phyloP scores from a whole-genome alignment of 2,113 vertebrate species.

The Typhlomys cinereus region DNA sequence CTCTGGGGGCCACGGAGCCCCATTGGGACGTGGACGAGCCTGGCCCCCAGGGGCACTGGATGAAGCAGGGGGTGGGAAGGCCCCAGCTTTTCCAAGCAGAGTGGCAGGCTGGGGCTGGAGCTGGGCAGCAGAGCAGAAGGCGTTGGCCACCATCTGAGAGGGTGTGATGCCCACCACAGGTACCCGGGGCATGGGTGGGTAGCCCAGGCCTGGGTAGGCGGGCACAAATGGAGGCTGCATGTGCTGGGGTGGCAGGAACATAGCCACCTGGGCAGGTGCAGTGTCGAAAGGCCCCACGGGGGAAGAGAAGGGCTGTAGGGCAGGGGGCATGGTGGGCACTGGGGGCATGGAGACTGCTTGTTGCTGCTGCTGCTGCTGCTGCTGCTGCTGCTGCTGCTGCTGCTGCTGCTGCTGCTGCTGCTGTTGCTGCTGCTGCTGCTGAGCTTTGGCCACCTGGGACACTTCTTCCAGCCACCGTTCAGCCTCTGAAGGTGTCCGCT shows the following conservation, averaged over 20 bases:
- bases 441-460: slow-evolving; percentile 89
- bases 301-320: slow-evolving; percentile 85
- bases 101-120: slow-evolving; percentile 82
- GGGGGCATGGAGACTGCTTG: slow-evolving; percentile 78
- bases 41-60: slow-evolving; percentile 73
- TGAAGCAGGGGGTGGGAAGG: slow-evolving; percentile 75
- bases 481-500: slow-evolving; percentile 92
- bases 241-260: slow-evolving; percentile 86
- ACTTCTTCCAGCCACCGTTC: slow-evolving; percentile 95
- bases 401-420: slow-evolving; percentile 77
- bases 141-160: slow-evolving; percentile 96
- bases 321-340: slow-evolving; percentile 53
- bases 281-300: slow-evolving; percentile 89
- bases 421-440: slow-evolving; percentile 85
- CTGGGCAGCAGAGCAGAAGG: slow-evolving; percentile 91
- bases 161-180: slow-evolving; percentile 95
- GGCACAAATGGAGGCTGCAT: slow-evolving; percentile 89
- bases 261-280: slow-evolving; percentile 83
- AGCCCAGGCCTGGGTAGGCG: slow-evolving; percentile 88
- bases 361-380: slow-evolving; percentile 75
- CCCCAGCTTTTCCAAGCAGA: slow-evolving; percentile 78
- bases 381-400: slow-evolving; percentile 86
- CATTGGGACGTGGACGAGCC: slow-evolving; percentile 81
- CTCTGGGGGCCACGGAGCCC: slow-evolving; percentile 90
- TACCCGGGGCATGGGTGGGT: slow-evolving; percentile 86